Percentiles rank a stretch among this genome's conserved stretches.
Conservation (phyloP, 2,113 vertebrate genomes). For the Harpagus bidentatus region DNA sequence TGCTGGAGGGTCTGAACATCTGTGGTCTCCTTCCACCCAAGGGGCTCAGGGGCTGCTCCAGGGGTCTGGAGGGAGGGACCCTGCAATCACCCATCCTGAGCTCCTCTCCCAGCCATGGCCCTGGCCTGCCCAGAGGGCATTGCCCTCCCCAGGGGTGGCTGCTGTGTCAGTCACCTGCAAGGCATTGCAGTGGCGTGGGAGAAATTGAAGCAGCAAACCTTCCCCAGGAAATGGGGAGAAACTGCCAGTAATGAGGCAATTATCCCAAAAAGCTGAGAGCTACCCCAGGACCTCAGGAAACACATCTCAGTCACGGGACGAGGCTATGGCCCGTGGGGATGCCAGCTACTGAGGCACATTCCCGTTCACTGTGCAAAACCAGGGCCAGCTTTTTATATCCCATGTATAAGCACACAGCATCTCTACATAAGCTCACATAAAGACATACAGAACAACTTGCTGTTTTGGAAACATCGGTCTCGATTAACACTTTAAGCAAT, state of each 20-base stretch:
- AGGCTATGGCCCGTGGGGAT: rapidly evolving
- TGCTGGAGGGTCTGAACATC: neutral
- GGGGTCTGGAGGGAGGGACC: no score
- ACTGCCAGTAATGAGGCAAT: neutral
- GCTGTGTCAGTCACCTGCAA: neutral
- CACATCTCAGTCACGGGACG: rapidly evolving
- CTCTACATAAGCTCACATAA: neutral
- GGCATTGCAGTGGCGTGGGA: rapidly evolving
- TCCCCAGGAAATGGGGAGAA: neutral
- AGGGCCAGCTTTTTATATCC: neutral
- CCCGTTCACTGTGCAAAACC: rapidly evolving
- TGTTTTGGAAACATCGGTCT: neutral
- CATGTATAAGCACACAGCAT: rapidly evolving
- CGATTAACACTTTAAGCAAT: neutral
- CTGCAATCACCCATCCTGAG: rapidly evolving
- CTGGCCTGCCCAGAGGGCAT: neutral
- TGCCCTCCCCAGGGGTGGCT: neutral
- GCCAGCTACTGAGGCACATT: neutral
- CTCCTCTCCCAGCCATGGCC: rapidly evolving
- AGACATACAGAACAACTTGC: neutral
- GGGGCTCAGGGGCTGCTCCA: neutral
- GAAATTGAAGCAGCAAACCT: neutral
- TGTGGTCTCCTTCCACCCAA: neutral
- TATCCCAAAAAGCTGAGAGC: neutral
- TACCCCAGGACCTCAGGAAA: neutral